A percentile compares a stretch with the other conserved stretches of the same genome.
Evolutionary conservation across 2,113 vertebrate species (phyloP).

Genomic region (Rhodinocichla rosea): DNA sequence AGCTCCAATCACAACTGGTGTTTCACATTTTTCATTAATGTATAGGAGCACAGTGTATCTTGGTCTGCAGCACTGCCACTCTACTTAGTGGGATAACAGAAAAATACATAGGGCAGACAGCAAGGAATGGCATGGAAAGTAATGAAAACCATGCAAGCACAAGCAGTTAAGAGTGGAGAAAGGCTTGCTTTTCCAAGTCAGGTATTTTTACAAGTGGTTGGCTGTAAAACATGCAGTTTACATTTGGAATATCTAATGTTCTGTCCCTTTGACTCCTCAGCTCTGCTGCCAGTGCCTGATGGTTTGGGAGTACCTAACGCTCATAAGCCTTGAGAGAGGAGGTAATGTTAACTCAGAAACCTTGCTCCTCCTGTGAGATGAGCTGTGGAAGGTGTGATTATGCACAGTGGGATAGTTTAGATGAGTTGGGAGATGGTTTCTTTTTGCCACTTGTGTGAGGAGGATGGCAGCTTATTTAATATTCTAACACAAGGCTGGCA

Average conservation of each 20-base stretch:
- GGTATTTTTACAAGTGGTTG: not conserved
- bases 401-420: not conserved
- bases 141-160: rapidly evolving
- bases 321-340: not conserved
- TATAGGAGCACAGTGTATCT: not conserved
- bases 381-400: not conserved
- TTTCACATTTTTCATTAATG: not conserved
- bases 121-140: not conserved
- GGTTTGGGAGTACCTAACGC: not conserved
- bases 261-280: not conserved
- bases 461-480: not conserved
- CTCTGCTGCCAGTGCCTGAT: not conserved
- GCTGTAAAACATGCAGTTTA: not conserved
- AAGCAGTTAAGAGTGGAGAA: not conserved
- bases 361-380: not conserved
- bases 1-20: not conserved
- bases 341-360: not conserved
- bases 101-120: not conserved
- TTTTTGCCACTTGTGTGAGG: not conserved
- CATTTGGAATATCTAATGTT: not conserved
- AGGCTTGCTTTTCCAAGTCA: not conserved
- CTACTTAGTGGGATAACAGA: not conserved
- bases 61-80: not conserved
- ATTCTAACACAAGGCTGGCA: not conserved
- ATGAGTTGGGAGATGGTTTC: not conserved